Base-by-base conservation (phyloP, 2,888 invertebrate species). In the Morpho deidamia region DNA sequence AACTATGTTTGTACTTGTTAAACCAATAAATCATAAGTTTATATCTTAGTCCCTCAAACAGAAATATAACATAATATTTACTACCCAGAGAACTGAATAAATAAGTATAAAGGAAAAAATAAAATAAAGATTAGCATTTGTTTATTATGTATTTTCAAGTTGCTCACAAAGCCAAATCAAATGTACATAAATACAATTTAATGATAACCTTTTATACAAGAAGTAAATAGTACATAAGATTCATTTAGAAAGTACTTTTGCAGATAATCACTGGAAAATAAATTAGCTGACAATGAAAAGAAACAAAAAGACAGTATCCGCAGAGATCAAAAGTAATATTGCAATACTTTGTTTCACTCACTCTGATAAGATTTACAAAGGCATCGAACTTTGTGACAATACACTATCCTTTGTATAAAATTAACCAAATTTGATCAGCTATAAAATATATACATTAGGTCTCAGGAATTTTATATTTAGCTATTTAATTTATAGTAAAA, bases 161-260 rank as follows among this genome's bases (percentile, higher is more conserved):
- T 86, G 78, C 81, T 87, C 86, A 87, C 88, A 88, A 89, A 88
- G 88, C 89, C 85, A 88, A 89, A 88, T 84, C 72, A 88, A 88
- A 84, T 85, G 82, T 84, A 88, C 85, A 88, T 89, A 89, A 88
- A 88, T 88, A 89, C 85, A 87, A 81, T 87, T 83, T 75, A 81
- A 76, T 82, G 79, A 83, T 80, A 85, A 84, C 78, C 77, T 85
- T 70, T 87, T 86, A 86, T 88, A 89, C 87, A 88, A 84, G 81
- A 81, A 70, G 70, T 83, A 82, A 79, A 83, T 77, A 78, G 77
- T 83, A 84, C 83, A 85, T 73, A 83, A 80, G 81, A 82, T 83
- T 76, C 75, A 74, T 69, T 73, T 76, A 78, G 71, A 83, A 86
- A 76, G 77, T 70, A 39, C 72, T 71, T 70, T 72, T 69, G 69